Evolutionary conservation across 1,140 invertebrate species (phyloP), one percentile per base, ranked within the genome.

Genomic region (Chironomus tepperi): DNA sequence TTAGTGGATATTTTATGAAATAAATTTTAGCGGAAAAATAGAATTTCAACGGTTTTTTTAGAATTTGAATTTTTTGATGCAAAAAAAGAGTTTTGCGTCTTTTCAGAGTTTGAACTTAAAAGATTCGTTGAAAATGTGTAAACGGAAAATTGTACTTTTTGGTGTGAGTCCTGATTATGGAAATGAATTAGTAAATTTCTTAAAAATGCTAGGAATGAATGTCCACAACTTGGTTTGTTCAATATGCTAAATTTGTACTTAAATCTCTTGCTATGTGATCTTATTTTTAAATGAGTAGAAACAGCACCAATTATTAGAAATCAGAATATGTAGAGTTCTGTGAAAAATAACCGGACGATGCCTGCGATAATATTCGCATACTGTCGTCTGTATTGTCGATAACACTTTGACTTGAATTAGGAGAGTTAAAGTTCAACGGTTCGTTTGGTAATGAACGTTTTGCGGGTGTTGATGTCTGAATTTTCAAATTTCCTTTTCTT

Each of bases 311-410:
- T 57, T 57, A 10, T 57, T 57, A 12, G n/a, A n/a, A 57, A n/a
- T 70, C 65, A 7, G 65, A 70, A 70, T 18, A 70, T 70, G 65
- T 70, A 21, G 65, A 70, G 19, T 70, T 70, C 19, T 70, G 65
- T 10, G 65, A 70, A 10, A 6, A 70, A 70, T 70, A 70, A 0
- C 65, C 65, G 19, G 16, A 19, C 18, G 65, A 70, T 9, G 16
- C 65, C 18, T 70, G 65, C 19, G 65, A 70, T 0, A 70, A 9
- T 34, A 34, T 34, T 70, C 19, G 65, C 7, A 70, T 8, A 1
- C n/a, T 57, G 7, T n/a, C 7, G 2, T 34, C 24, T 34, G 24
- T 70, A 70, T 70, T 70, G n/a, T 16, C 16, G n/a, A 21, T 19
- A 6, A 19, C 16, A 19, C 16, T 70, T 19, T 70, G 65, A 70